Evolutionary conservation across 2,797 vertebrate species (phyloP).

Genomic region (Spondyliosoma cantharus): DNA sequence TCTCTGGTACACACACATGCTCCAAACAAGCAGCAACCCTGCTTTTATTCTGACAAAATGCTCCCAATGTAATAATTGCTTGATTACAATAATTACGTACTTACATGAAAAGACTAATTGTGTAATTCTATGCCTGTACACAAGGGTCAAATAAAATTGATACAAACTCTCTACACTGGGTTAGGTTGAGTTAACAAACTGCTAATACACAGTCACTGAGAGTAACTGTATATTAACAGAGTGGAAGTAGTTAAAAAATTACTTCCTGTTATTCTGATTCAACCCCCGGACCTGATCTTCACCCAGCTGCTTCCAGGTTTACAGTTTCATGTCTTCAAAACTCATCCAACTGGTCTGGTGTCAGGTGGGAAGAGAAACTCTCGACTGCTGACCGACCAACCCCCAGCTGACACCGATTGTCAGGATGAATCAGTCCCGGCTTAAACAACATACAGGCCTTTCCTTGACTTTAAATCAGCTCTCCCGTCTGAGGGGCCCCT

Average conservation of each 20-base stretch:
- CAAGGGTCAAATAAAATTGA: not conserved
- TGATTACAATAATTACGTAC: not conserved
- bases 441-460: slow-evolving; percentile 10
- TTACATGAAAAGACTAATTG: not conserved
- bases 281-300: not conserved
- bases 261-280: slow-evolving; percentile 12
- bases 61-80: not conserved
- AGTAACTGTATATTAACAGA: not conserved
- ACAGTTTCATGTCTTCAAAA: not conserved
- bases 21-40: slow-evolving; percentile 6
- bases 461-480: slow-evolving; percentile 13
- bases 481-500: slow-evolving; percentile 12
- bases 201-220: not conserved
- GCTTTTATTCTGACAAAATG: not conserved
- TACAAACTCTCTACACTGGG: not conserved
- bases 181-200: not conserved
- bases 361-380: not conserved
- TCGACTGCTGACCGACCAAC: not conserved
- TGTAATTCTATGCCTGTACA: not conserved
- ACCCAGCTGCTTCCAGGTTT: not conserved
- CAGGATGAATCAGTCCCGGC: not conserved
- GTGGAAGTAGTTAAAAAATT: not conserved
- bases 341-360: not conserved
- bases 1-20: not conserved
- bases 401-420: not conserved